phyloP scores from a whole-genome alignment of 2,797 vertebrate species.

The Crypturellus tataupa region DNA sequence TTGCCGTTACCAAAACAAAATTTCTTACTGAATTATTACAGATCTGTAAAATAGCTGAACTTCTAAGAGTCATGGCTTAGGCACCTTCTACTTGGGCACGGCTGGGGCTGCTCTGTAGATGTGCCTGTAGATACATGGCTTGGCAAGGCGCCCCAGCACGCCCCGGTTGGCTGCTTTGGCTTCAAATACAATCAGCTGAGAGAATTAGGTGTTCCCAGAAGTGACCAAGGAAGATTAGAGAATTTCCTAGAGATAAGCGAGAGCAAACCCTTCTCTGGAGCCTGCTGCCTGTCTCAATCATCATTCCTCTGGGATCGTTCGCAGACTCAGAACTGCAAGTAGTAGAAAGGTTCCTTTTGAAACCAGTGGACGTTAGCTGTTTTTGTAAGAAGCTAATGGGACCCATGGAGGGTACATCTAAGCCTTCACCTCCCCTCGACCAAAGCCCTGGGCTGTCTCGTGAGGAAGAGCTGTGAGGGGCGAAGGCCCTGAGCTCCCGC shows the following conservation, averaged over 20 bases:
- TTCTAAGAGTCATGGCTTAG: neutral
- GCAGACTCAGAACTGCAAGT: neutral
- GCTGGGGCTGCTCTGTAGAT: neutral
- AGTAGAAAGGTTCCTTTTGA: neutral
- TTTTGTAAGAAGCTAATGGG: neutral
- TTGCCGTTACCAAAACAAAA: neutral
- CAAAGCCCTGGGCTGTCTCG: neutral
- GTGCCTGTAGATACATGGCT: rapidly evolving
- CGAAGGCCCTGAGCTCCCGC: neutral
- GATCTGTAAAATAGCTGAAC: rapidly evolving
- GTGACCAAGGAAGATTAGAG: neutral
- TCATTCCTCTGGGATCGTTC: rapidly evolving
- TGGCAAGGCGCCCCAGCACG: rapidly evolving
- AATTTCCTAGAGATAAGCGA: neutral
- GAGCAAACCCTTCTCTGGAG: neutral
- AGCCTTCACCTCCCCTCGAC: neutral
- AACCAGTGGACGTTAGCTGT: neutral
- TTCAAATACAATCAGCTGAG: neutral
- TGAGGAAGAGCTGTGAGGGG: rapidly evolving
- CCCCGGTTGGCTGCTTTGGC: neutral
- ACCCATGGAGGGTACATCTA: neutral
- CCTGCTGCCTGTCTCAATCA: neutral
- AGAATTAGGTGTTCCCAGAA: neutral
- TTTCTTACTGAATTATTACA: neutral
- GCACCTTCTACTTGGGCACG: rapidly evolving